Evolutionary conservation across 2,113 vertebrate species (phyloP).

Genomic region (Bos indicus): DNA sequence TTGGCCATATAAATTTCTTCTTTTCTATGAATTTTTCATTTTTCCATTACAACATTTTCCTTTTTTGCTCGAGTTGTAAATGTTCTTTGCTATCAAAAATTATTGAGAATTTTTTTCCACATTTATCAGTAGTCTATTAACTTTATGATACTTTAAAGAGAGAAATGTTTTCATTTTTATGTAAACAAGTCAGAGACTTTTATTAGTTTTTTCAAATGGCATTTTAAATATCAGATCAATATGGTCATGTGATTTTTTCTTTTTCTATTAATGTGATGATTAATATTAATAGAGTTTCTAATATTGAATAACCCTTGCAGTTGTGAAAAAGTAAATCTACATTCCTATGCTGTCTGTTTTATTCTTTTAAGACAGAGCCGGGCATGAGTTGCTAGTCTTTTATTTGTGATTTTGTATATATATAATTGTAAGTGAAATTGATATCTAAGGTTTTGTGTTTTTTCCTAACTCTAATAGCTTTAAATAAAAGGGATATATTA

Average conservation of each 20-base stretch:
- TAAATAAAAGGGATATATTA: neutral
- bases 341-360: neutral
- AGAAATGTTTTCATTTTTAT: neutral
- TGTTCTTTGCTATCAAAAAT: neutral
- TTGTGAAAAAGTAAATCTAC: neutral
- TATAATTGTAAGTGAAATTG: conserved; percentile 24
- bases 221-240: neutral
- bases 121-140: neutral
- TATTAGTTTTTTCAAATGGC: neutral
- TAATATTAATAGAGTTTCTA: conserved; percentile 9
- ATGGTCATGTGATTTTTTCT: neutral
- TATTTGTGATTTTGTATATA: neutral
- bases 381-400: neutral
- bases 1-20: neutral
- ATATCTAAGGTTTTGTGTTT: neutral
- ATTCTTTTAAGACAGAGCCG: neutral
- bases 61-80: neutral
- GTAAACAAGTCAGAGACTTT: neutral
- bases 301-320: neutral
- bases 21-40: neutral
- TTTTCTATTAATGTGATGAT: conserved; percentile 11
- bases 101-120: neutral
- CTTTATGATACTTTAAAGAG: neutral
- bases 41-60: neutral
- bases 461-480: neutral